Evolutionary conservation across 2,888 invertebrate genomes (phyloP), one percentile per base, ranked within the genome.

Genomic region (Euzophera pinguis): DNA sequence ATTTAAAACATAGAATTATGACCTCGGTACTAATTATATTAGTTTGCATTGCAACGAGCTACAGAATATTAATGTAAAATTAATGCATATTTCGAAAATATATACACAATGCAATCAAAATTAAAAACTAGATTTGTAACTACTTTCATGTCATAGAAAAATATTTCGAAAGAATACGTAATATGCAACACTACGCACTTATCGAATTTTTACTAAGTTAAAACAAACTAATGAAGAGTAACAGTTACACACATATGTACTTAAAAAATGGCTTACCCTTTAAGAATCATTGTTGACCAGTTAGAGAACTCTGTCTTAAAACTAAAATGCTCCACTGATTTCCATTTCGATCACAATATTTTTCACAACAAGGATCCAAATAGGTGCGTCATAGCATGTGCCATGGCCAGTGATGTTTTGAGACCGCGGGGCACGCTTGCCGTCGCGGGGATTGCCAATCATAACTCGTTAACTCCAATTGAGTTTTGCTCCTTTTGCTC

Each of bases 401-500:
- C 10, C 43, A 14, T 32, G 14, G 14, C 1, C 32, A 4, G 7
- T 32, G 32, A 32, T 45, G 45, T 45, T 58, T 59, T 63, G 57
- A 56, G 63, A 65, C 66, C 67, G 62, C 66, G 54, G 70, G 64
- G 65, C 62, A 65, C 61, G 59, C 63, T 66, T 22, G 22, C 22
- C 22, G 22, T 65, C 58, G 63, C 78, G 73, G 71, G 65, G 73
- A 57, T 72, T 54, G 64, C 54, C 71, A 78, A 75, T 71, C 70
- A 65, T 58, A 54, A 57, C 64, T 66, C 60, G 53, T 60, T 66
- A 62, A 51, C 53, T 52, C 58, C 60, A 63, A 65, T 62, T 62
- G 55, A 58, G 53, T 59, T 59, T 53, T 60, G 56, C 57, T 57
- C 55, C 55, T 59, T 58, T 58, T 57, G 52, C 51, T 61, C 48